Base-by-base conservation (phyloP, 2,113 vertebrate genomes). In the Cephalopholis sonnerati region DNA sequence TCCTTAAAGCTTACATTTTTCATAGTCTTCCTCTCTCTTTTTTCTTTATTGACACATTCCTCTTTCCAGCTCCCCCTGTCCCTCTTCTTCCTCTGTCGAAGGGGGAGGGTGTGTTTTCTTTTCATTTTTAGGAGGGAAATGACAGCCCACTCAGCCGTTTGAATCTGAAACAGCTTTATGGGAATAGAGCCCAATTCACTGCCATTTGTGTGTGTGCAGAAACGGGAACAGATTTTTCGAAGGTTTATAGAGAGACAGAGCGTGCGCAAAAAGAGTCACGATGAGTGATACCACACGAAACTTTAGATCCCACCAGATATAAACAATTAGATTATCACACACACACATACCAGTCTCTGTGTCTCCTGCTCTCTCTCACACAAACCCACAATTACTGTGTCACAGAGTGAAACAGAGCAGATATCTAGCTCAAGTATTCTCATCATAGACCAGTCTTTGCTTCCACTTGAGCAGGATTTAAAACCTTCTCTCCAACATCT, bases 81-180 rank as follows among this genome's bases (percentile, higher is more conserved):
- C 51, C 58, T 53, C 9, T 75, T 79, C 46, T 75, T 41, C 48
- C 67, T 57, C 68, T 62, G 62, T 72, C 77, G 32, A 22, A 51
- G 39, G 57, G 41, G 63, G n/a, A 32, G 20, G 59, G 25, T 70
- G 58, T 92, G 81, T 90, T 90, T 90, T 88, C 69, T 84, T 93
- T 87, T 88, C 81, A 89, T 90, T 86, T 59, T 82, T 82, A 58
- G n/a, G 59, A 69, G 80, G 90, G 90, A 90, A 89, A 91, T 92
- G 88, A 89, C 83, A 86, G 74, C 70, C 20, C 81, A 87, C 77
- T 79, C 27, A 11, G 41, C 32, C 32, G 32, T 44, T 41, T 78
- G 87, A 89, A 89, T 92, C 29, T 70, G 65, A 91, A 92, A 69
- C 82, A 81, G 88, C 79, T 87, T 90, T 62, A 79, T 48, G 15